These are phyloP conservation scores for Lutjanus erythropterus DNA, from an alignment of 2,113 vertebrate species.

Conservation along the genomic window DNA sequence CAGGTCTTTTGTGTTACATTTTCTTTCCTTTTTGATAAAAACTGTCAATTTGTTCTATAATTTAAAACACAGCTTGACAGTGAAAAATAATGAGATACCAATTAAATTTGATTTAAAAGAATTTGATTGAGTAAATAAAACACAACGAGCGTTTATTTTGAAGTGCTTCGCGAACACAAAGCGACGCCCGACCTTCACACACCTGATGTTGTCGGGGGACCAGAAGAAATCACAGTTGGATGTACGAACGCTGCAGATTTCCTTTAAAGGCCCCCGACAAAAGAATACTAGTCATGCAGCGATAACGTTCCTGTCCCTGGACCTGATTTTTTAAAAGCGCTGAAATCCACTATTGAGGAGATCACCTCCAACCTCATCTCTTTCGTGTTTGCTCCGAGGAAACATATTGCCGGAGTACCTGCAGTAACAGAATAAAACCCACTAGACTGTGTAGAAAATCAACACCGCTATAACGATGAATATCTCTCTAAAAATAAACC, in stretches of 20 bases:
- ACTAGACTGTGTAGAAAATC: constrained; percentile 49
- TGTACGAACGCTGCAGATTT: constrained; percentile 51
- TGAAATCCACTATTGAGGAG: constrained; percentile 34
- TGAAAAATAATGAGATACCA: constrained; percentile 51
- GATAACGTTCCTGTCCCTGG: constrained; percentile 35
- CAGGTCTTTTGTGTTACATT: constrained; percentile 26
- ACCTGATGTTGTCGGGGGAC: constrained; percentile 14
- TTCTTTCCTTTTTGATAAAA: constrained; percentile 4
- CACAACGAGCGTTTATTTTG: constrained; percentile 23
- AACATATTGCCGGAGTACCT: constrained; percentile 35
- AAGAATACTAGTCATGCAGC: constrained; percentile 18
- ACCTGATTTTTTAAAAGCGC: constrained; percentile 29
- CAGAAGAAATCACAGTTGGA: constrained; percentile 15
- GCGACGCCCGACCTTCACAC: constrained; percentile 53
- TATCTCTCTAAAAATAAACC: constrained; percentile 71
- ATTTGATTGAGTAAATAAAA: neutral
- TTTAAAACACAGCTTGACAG: constrained; percentile 5
- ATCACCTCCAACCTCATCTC: constrained; percentile 51
- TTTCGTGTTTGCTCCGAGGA: constrained; percentile 36
- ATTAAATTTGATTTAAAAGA: constrained; percentile 8
- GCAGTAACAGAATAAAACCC: constrained; percentile 54
- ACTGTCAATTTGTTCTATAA: neutral
- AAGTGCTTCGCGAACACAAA: constrained; percentile 17
- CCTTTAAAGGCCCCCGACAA: constrained; percentile 58
- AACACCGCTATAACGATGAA: constrained; percentile 45